Evolutionary conservation across 2,888 invertebrate genomes (phyloP).

Genomic region (Drosophila greeni): DNA sequence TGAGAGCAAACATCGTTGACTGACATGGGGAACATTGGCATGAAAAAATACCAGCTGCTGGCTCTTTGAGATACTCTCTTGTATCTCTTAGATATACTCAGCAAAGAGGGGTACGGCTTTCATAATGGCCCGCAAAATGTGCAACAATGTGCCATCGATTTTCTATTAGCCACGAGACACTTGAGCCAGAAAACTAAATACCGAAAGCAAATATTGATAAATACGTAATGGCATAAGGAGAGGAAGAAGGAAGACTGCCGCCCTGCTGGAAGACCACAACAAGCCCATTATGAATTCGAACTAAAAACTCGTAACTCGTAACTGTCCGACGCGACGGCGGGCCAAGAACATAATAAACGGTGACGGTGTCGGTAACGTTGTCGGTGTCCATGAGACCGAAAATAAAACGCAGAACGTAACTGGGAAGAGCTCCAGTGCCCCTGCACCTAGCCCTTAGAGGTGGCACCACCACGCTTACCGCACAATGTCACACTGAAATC

Average conservation of each 20-base stretch:
- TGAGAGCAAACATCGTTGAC: conserved; percentile 32
- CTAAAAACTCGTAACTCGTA: conserved; percentile 30
- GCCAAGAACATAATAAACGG: conserved; percentile 37
- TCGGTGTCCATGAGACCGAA: conserved; percentile 37
- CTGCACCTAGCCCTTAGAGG: background rate
- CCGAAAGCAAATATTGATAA: conserved; percentile 47
- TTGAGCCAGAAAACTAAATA: conserved; percentile 52
- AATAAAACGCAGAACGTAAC: conserved; percentile 33
- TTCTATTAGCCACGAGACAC: conserved; percentile 61
- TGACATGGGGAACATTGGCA: conserved; percentile 6
- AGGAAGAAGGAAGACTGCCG: conserved; percentile 14
- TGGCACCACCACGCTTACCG: conserved; percentile 1
- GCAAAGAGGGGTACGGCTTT: conserved; percentile 4
- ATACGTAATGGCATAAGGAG: conserved; percentile 40
- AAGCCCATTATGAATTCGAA: conserved; percentile 33
- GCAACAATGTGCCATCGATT: conserved; percentile 68
- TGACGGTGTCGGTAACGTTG: conserved; percentile 1
- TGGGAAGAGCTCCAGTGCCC: conserved; percentile 13
- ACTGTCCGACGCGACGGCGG: conserved; percentile 2
- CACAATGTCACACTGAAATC: conserved; percentile 22
- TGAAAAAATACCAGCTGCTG: background rate
- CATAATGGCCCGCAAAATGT: conserved; percentile 36
- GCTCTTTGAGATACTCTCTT: conserved; percentile 4
- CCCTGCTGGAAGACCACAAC: conserved; percentile 13
- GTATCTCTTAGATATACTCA: conserved; percentile 22